A percentile compares a stretch with the other conserved stretches of the same genome.
Evolutionary conservation across 1,140 invertebrate genomes (phyloP).

Genomic region (Drosophila sucinea): DNA sequence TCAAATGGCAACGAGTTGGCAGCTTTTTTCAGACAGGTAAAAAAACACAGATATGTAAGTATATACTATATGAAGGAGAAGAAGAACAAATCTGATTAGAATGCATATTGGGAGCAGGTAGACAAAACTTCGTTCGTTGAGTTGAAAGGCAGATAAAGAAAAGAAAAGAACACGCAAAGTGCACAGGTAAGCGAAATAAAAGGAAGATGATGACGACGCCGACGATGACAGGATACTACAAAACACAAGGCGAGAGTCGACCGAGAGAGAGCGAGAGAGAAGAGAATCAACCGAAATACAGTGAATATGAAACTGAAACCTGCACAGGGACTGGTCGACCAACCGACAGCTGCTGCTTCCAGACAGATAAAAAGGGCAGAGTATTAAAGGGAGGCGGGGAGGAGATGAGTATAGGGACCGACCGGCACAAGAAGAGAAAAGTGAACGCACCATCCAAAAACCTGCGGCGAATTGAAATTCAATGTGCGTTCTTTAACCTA

Average conservation of each 20-base stretch:
- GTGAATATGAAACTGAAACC: constrained; percentile 18
- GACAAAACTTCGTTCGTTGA: constrained; percentile 45
- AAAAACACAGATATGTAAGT: background rate
- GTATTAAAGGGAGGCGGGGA: constrained; percentile 6
- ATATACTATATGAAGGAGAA: constrained; percentile 22
- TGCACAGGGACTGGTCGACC: constrained; percentile 4
- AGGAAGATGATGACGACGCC: constrained; percentile 56
- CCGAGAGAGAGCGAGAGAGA: background rate
- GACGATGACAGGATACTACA: constrained; percentile 72
- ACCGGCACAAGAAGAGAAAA: background rate
- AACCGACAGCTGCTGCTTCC: constrained; percentile 44
- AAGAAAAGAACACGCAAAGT: constrained; percentile 48
- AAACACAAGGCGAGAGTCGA: constrained; percentile 15
- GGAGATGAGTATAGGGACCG: background rate
- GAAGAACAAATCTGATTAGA: constrained; percentile 72
- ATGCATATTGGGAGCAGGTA: constrained; percentile 63
- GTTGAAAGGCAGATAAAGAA: constrained; percentile 29
- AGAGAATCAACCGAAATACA: constrained; percentile 7
- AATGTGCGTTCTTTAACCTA: constrained; percentile 41
- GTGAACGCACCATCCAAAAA: background rate
- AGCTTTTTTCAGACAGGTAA: constrained; percentile 43
- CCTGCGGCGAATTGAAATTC: constrained; percentile 58
- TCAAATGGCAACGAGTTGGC: constrained; percentile 51
- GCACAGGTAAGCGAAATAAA: constrained; percentile 67
- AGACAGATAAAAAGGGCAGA: constrained; percentile 17